Evolutionary conservation across 1,140 invertebrate genomes (phyloP), one percentile per base, ranked within the genome.

Genomic region (Wiebesia pumilae): DNA sequence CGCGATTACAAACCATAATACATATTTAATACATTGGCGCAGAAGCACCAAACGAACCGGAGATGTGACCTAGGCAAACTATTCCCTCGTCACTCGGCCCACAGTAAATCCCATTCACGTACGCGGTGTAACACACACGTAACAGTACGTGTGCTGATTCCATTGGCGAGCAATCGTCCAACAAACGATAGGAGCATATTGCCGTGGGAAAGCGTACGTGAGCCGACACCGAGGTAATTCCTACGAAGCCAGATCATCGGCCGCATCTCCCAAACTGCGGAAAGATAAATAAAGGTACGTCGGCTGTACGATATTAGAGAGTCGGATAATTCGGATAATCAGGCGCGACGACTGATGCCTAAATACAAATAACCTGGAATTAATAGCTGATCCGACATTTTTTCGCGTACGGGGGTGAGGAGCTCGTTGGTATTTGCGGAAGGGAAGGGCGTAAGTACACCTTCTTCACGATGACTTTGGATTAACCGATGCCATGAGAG

Each of bases 91-190:
- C 67, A 24, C 33, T 33, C 7, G 16, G 3, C 10, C 9, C 27
- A 80, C 78, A 67, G 43, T 38, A 51, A 73, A 75, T 58, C 81
- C 73, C 73, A 75, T 58, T 77, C 71, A 78, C 83, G 83, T 77
- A 43, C 24, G 71, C 35, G 30, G 21, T 30, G 33, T 62, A 62
- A 38, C 51, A 62, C 51, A 38, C 21, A 62, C 27, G 65, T 30
- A n/a, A 33, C 65, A 10, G 30, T 38, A 51, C 33, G 16, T 54
- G 54, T 38, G 33, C 67, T 33, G 30, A 38, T 35, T 71, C 14
- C 14, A 16, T 21, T 71, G 67, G 19, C 19, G 19, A 54, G 30
- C 78, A 38, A 80, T 62, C 78, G 54, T 62, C 16, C 47, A 24
- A 27, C 21, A 21, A 33, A 27, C 77, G 51, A 54, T 54, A 62